Base-by-base conservation (phyloP, 2,113 vertebrate species). In the Channa maculata region DNA sequence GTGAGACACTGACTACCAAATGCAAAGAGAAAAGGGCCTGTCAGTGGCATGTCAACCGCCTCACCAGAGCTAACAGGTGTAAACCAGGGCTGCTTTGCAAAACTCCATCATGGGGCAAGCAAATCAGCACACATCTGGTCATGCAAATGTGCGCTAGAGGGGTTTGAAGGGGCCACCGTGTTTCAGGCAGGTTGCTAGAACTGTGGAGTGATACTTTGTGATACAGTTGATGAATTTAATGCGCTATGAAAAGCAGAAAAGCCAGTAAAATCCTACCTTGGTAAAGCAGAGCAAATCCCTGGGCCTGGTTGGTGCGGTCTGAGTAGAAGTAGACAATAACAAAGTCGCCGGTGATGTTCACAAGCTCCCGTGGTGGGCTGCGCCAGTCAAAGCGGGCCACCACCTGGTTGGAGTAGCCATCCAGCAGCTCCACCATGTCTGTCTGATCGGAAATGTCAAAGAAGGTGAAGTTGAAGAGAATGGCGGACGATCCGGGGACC, bases 261-360 rank as follows among this genome's bases (percentile, higher is more conserved):
- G 33, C 10, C 39, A 3, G 6, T n/a, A 4, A 60, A 38, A 14
- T 82, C 92, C 54, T 85, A 98, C 96, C 96, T 94, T 95, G 94
- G 65, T 99, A 99, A 5, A 96, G 89, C 87, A 98, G 91, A 75
- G 97, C 95, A 72, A 99, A 99, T 24, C 97, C 97, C 60, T 97
- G 96, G 44, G 97, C 96, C 77, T 97, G 96, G 88, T 97, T 98
- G 80, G 96, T 95, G 37, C 96, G 94, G 86, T 99, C 97, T 0
- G 97, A 99, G 94, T 95, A 99, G 88, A 99, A 99, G 92, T 99
- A 99, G 48, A 99, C 85, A 36, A 99, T 97, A 44, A 97, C 95
- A 44, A 96, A 98, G 88, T 98, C 96, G 36, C 94, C 78, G 0
- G 96, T 98, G 93, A 98, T 36, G 81, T 98, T 98, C 5, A 99